These are phyloP conservation scores for Odocoileus virginianus DNA, from an alignment of 2,113 vertebrate genomes.

Conservation along the genomic window DNA sequence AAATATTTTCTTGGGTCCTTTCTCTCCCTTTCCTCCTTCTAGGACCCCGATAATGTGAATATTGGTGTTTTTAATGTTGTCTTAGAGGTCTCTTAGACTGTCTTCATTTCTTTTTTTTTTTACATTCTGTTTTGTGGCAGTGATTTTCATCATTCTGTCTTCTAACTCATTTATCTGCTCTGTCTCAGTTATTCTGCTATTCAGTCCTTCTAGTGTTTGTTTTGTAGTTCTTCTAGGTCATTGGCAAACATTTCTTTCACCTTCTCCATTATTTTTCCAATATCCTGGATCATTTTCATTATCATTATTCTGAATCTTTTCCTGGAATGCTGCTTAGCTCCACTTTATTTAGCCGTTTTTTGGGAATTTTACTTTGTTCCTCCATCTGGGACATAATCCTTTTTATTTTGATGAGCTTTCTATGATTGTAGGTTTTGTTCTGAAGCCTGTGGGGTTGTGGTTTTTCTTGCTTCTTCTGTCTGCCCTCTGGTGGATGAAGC, in stretches of 20 bases:
- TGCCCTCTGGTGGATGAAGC: background rate
- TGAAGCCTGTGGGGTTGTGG: background rate
- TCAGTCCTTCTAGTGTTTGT: background rate
- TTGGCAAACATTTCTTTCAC: background rate
- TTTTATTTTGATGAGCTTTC: background rate
- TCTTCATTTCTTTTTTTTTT: background rate
- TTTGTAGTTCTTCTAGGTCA: background rate
- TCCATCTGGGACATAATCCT: background rate
- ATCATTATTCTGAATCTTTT: background rate
- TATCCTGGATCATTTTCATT: background rate
- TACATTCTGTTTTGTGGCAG: background rate
- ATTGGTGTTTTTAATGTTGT: background rate
- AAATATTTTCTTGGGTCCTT: background rate
- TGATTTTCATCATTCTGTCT: background rate
- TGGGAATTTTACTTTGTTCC: background rate
- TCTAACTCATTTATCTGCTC: background rate
- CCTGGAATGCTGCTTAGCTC: background rate
- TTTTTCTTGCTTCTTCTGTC: background rate
- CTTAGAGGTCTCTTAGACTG: background rate
- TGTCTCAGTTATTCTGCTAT: background rate
- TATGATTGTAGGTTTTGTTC: background rate
- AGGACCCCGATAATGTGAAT: background rate
- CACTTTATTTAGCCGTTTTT: background rate
- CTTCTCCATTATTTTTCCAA: background rate
- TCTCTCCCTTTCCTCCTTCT: background rate